Conservation (phyloP, 2,888 invertebrate species). For the Fragum sueziense region DNA sequence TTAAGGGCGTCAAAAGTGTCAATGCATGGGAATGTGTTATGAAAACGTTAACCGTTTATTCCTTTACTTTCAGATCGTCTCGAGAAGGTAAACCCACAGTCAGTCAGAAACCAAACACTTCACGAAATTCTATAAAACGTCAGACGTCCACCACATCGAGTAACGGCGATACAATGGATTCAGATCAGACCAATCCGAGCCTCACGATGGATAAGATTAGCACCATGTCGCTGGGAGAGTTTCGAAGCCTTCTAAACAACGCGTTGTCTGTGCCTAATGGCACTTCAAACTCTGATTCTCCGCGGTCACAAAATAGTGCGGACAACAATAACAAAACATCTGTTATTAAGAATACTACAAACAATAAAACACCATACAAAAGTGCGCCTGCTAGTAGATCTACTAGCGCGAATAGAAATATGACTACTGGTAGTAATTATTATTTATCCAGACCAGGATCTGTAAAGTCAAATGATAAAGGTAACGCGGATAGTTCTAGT, state of each 20-base stretch:
- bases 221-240: constrained; percentile 77
- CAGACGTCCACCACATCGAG: constrained; percentile 59
- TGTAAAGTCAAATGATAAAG: neutral
- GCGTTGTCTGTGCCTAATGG: constrained; percentile 68
- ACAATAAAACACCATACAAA: constrained; percentile 41
- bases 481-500: constrained; percentile 28
- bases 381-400: constrained; percentile 44
- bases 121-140: constrained; percentile 45
- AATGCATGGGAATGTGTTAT: too few species aligned
- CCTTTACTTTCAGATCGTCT: constrained; percentile 48
- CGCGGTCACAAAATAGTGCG: constrained; percentile 68
- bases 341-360: constrained; percentile 22
- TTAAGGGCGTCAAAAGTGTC: too few species aligned
- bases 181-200: constrained; percentile 45
- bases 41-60: neutral
- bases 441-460: constrained; percentile 8
- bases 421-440: constrained; percentile 10
- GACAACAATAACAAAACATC: constrained; percentile 58
- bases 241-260: constrained; percentile 72
- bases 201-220: constrained; percentile 73
- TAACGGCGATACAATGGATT: constrained; percentile 48
- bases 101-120: neutral
- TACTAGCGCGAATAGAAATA: constrained; percentile 34
- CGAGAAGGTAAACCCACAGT: constrained; percentile 42
- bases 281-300: constrained; percentile 62